Evolutionary conservation across 2,888 invertebrate species (phyloP).

Genomic region (Acanthoscelides obtectus): DNA sequence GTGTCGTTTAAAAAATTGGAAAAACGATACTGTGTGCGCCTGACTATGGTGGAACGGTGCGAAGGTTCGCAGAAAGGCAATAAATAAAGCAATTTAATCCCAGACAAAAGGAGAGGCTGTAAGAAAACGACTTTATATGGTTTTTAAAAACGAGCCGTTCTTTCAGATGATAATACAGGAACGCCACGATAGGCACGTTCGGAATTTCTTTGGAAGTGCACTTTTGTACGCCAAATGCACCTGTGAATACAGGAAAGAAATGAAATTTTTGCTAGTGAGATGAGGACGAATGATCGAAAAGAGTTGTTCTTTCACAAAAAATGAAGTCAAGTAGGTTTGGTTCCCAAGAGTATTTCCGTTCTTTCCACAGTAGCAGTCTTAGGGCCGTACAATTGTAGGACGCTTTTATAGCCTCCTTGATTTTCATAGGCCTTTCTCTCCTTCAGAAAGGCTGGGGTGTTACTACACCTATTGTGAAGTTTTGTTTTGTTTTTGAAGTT

Average conservation of each 20-base stretch:
- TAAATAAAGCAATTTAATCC: conserved; percentile 21
- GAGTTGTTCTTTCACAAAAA: no score
- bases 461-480: no score
- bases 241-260: neutral
- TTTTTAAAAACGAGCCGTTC: conserved; percentile 24
- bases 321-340: no score
- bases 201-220: conserved; percentile 19
- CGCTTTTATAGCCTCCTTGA: no score
- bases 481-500: no score
- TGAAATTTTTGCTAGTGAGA: neutral
- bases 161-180: conserved; percentile 23
- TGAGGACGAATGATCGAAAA: neutral
- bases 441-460: no score
- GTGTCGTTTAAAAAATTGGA: conserved; percentile 2
- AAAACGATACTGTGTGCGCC: conserved; percentile 1
- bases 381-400: no score
- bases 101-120: conserved; percentile 18
- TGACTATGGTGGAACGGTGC: neutral
- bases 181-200: conserved; percentile 21
- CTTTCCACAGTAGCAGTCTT: no score
- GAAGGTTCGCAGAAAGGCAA: conserved; percentile 19
- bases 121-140: conserved; percentile 19
- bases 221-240: neutral
- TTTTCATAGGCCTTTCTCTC: no score
- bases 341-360: no score